phyloP scores from a whole-genome alignment of 2,888 invertebrate species.

The Agonopterix arenella region DNA sequence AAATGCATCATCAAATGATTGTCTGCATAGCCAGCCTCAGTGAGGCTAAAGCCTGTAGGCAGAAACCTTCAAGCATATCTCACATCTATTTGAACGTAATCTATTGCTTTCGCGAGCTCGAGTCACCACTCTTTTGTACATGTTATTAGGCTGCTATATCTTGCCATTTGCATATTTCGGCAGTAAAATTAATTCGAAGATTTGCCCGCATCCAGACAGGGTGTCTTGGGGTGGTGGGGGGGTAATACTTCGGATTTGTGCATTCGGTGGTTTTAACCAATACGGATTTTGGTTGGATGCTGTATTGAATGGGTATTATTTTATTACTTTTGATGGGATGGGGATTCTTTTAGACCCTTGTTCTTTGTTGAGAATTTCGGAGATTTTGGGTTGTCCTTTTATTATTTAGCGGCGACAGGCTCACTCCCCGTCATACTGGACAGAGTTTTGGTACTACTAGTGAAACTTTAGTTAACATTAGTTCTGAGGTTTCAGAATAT shows the following conservation, averaged over 20 bases:
- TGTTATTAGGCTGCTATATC: conserved; percentile 76
- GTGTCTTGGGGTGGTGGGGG: conserved; percentile 32
- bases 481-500: too few species aligned
- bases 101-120: conserved; percentile 46
- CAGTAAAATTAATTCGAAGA: conserved; percentile 79
- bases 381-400: not conserved
- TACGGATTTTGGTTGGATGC: conserved; percentile 34
- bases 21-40: not conserved
- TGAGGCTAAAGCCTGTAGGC: conserved; percentile 1
- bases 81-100: conserved; percentile 15
- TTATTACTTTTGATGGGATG: not conserved
- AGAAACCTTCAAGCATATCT: not conserved
- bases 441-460: too few species aligned
- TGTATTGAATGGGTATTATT: not conserved
- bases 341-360: not conserved
- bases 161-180: conserved; percentile 75
- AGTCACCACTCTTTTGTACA: conserved; percentile 77
- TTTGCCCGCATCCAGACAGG: conserved; percentile 65
- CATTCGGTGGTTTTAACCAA: conserved; percentile 52
- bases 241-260: conserved; percentile 65
- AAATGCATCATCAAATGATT: not conserved
- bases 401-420: too few species aligned
- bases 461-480: too few species aligned
- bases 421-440: too few species aligned
- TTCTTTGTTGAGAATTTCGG: not conserved